phyloP scores from a whole-genome alignment of 2,797 vertebrate species.

The Gephyroberyx darwinii region DNA sequence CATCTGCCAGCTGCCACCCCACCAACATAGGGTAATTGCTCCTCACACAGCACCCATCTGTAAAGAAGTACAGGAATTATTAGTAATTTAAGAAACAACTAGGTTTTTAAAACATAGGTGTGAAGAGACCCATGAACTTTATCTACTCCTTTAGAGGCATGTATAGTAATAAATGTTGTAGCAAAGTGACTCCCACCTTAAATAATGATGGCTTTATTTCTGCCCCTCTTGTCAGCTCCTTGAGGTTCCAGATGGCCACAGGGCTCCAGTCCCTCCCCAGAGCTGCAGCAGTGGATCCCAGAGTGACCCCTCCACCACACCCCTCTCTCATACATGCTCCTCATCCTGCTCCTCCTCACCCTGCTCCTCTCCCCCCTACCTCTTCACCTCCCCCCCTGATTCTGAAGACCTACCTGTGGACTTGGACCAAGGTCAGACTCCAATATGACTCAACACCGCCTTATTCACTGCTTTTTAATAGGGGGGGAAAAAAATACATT shows the following conservation, averaged over 20 bases:
- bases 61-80: background rate
- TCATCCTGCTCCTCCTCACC: conserved; percentile 64
- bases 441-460: no score
- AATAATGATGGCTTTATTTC: no score
- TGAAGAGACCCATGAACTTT: no score
- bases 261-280: conserved; percentile 86
- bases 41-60: background rate
- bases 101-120: no score
- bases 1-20: conserved; percentile 84
- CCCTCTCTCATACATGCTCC: conserved; percentile 69
- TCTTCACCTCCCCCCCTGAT: conserved; percentile 57
- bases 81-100: no score
- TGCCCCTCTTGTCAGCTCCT: conserved; percentile 77
- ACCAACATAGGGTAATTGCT: conserved; percentile 82
- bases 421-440: conserved; percentile 65
- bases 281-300: conserved; percentile 78
- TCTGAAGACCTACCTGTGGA: conserved; percentile 56
- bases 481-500: no score
- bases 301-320: conserved; percentile 68
- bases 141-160: no score
- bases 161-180: no score
- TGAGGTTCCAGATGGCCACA: conserved; percentile 90
- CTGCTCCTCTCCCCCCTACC: conserved; percentile 54
- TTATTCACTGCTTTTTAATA: no score
- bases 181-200: no score